These are phyloP conservation scores for Sebastes baramenuke DNA, from an alignment of 2,797 vertebrate species.

Conservation along the genomic window DNA sequence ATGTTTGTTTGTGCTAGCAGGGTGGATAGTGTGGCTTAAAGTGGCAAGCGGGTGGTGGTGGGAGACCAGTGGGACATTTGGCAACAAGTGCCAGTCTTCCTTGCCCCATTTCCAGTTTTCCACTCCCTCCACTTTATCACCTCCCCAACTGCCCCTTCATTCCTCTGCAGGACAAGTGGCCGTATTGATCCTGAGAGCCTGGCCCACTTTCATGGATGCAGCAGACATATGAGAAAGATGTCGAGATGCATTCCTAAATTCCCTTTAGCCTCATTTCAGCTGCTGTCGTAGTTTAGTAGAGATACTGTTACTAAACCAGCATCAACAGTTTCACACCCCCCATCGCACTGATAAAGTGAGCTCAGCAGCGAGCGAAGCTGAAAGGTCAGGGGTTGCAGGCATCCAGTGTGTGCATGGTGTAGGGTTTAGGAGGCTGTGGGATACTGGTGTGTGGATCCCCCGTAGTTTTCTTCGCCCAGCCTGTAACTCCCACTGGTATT, in stretches of 20 bases:
- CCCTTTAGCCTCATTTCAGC: slow-evolving; percentile 38
- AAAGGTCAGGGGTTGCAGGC: slow-evolving; percentile 61
- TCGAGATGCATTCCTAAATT: slow-evolving; percentile 34
- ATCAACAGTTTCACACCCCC: slow-evolving; percentile 37
- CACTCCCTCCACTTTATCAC: slow-evolving; percentile 44
- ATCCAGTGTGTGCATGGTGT: slow-evolving; percentile 25
- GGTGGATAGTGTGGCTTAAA: slow-evolving; percentile 53
- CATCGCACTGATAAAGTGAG: slow-evolving; percentile 30
- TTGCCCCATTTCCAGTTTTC: slow-evolving; percentile 59
- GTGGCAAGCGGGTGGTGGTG: slow-evolving; percentile 26
- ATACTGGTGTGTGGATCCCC: slow-evolving; percentile 37
- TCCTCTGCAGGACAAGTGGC: slow-evolving; percentile 54
- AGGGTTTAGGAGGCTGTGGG: slow-evolving; percentile 34
- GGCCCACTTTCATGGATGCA: slow-evolving; percentile 37
- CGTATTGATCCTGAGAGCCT: slow-evolving; percentile 54
- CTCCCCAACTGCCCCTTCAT: slow-evolving; percentile 6
- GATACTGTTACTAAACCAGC: slow-evolving; percentile 44
- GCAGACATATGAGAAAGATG: slow-evolving; percentile 47
- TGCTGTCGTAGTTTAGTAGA: slow-evolving; percentile 33
- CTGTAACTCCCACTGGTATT: slow-evolving; percentile 61
- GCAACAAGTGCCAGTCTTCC: slow-evolving; percentile 37
- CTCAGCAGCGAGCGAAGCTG: slow-evolving; percentile 31
- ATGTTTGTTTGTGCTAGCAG: slow-evolving; percentile 73
- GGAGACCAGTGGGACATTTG: slow-evolving; percentile 49
- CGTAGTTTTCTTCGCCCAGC: slow-evolving; percentile 23